Evolutionary conservation across 2,113 vertebrate genomes (phyloP), one percentile per base, ranked within the genome.

Genomic region (Vidua macroura): DNA sequence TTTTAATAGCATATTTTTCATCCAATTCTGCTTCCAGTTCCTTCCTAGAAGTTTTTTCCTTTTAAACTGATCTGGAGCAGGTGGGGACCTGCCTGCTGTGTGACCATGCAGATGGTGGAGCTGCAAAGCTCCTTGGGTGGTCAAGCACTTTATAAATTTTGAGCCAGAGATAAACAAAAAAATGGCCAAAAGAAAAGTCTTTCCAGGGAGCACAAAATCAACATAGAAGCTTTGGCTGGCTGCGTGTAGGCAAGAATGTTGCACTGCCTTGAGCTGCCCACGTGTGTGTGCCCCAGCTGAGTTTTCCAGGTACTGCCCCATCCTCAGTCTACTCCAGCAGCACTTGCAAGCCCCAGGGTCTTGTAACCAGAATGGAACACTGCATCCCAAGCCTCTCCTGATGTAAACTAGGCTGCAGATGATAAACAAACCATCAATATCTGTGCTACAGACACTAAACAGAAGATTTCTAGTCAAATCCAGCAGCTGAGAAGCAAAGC

Each of bases 331-430:
- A 4, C 30, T 72, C 58, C 62, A 31, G 56, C 49, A 70, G 76
- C 53, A 6, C 33, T 37, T 5, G 0, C 3, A 9, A 87, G 35
- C 18, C 20, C 51, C 56, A 11, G 48, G 70, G 77, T 16, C 53
- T 46, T 0, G 0, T 25, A 49, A 69, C 46, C 91, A 90, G 86
- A 60, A 83, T 41, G n/a, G 63, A 90, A 33, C 0, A 0, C 44
- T 20, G 35, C 68, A 35, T 83, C 63, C 83, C 75, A 60, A 4
- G 20, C 19, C 21, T 55, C 43, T 88, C 75, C 67, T 83, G 91
- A 22, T 22, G 62, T 19, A 83, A 79, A 70, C 23, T 56, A 82
- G 35, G 30, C 85, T 88, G 78, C 60, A 56, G 28, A 24, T 51
- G 33, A 49, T 9, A 62, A 86, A 76, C 20, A 68, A 81, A 13